Evolutionary conservation across 30 jellyfish, hydroid and myxozoan genomes (phyloP), one percentile per base, ranked within the genome.

Genomic region (Morbakka virulenta): DNA sequence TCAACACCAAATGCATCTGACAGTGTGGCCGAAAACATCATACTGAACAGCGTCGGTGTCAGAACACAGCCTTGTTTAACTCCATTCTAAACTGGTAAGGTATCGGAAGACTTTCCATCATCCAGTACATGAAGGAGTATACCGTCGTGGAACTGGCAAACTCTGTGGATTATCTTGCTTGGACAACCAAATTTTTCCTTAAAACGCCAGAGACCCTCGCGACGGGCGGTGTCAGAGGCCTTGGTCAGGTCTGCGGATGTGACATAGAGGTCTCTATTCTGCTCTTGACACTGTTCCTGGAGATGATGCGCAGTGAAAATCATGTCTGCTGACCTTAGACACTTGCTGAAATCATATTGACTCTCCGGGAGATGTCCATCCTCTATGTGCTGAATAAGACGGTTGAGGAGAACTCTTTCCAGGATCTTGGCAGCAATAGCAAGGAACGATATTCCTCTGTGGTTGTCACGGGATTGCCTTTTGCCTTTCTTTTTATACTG

Each of bases 231-330:
- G 20, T 75, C 86, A 25, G 35, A 57, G 11, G 81, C 70, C 69
- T 76, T 76, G 32, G 83, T 76, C 51, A 62, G 22, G 87, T 76
- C 87, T 13, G 52, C 32, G 28, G 62, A 57, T 26, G 80, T 69
- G 48, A 35, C 35, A 1, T 62, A 33, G 3, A 76, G 34, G 4
- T 48, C 63, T 9, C 30, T 28, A 35, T 36, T 30, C 73, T 77
- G 35, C 49, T 77, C 50, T 23, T 66, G 23, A 65, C 72, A 64
- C 34, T 77, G 29, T 65, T 30, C 89, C 28, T 77, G 89, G 26
- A 77, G 49, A 12, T 41, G 82, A 20, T 76, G 50, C 9, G 51
- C 72, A 6, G 81, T 34, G 47, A 77, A 77, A 34, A 62, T 26
- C 89, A 77, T 64, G 67, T 62, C 72, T 0, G 82, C 64, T 4